Percentiles rank a stretch among this genome's conserved stretches.
Conservation (phyloP, 2,888 invertebrate species). For the Eristalis tenax region DNA sequence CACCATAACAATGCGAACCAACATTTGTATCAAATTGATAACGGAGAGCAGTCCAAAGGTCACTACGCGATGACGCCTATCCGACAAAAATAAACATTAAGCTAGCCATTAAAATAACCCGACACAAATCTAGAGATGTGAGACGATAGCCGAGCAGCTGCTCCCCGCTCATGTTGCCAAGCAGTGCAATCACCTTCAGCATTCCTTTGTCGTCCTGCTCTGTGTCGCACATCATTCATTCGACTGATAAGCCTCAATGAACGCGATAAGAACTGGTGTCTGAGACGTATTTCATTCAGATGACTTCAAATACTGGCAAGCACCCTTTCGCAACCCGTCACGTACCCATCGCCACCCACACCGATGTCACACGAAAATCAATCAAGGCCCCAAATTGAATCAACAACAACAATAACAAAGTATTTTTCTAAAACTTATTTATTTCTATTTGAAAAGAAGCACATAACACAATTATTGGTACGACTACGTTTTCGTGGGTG, state of each 20-base stretch:
- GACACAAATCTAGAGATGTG: no score
- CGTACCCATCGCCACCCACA: no score
- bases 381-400: neutral
- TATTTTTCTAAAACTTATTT: neutral
- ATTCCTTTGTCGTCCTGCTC: neutral
- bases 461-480: neutral
- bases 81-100: no score
- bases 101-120: no score
- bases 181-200: neutral
- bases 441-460: neutral
- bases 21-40: no score
- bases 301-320: neutral
- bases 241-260: neutral
- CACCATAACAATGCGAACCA: no score
- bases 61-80: no score
- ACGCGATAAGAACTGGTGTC: neutral
- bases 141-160: no score
- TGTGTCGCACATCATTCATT: neutral
- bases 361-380: neutral
- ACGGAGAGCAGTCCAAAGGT: no score
- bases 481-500: neutral
- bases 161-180: neutral
- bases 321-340: neutral
- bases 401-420: neutral
- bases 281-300: neutral